Conservation (phyloP, 64 coral and sea anemone genomes). For the Stichodactyla mertensii region DNA sequence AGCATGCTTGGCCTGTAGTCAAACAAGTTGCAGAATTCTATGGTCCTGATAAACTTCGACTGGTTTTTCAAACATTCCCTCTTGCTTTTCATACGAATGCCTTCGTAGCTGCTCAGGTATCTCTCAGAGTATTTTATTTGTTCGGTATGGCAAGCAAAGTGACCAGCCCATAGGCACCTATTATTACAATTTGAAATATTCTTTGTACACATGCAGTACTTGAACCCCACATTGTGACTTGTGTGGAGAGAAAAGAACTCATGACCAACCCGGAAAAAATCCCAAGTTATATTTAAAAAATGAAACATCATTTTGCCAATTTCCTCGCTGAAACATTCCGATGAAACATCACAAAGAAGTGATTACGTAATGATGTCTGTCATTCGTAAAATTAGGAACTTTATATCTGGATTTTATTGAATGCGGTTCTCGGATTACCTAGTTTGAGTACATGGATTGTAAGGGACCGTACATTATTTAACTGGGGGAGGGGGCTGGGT, state of each 20-base stretch:
- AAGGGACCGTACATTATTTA: no score
- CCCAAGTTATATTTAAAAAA: not conserved
- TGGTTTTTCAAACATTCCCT: conserved; percentile 69
- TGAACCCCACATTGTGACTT: no score
- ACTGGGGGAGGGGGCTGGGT: no score
- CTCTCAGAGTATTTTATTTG: not conserved
- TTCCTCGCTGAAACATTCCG: not conserved
- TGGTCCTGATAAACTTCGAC: conserved; percentile 53
- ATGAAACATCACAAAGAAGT: not conserved
- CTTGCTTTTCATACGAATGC: conserved; percentile 80
- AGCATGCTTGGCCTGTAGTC: conserved; percentile 67
- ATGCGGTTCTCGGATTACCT: not conserved
- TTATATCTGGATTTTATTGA: not conserved
- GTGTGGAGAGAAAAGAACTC: no score
- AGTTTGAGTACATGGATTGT: no score
- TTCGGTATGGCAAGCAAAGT: no score
- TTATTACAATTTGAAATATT: no score
- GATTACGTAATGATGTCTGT: not conserved
- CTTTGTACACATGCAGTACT: no score
- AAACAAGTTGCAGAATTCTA: conserved; percentile 79
- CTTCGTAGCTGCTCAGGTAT: conserved; percentile 79
- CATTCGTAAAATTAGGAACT: not conserved
- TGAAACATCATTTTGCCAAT: not conserved
- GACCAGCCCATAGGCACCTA: no score
- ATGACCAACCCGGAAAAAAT: no score